phyloP scores from a whole-genome alignment of 2,888 invertebrate species.

The Perithous albicinctus region DNA sequence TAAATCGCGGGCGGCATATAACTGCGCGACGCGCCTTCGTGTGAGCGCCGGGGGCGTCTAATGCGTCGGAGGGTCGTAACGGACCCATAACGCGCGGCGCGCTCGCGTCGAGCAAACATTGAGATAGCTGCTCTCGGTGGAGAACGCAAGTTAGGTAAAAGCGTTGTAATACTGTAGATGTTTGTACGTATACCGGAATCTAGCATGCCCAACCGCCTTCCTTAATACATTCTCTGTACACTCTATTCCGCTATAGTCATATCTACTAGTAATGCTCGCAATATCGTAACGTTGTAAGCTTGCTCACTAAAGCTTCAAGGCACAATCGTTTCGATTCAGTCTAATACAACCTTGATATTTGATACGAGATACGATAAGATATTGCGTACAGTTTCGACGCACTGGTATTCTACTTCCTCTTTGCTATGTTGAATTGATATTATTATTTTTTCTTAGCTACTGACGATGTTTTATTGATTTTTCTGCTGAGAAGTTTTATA shows the following conservation, averaged over 20 bases:
- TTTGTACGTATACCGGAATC: conserved; percentile 26
- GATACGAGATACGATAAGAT: conserved; percentile 9
- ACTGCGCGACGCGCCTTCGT: conserved; percentile 23
- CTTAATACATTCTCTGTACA: conserved; percentile 26
- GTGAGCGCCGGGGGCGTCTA: conserved; percentile 51
- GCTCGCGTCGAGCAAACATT: conserved; percentile 50
- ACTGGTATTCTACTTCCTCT: background rate
- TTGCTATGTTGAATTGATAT: background rate
- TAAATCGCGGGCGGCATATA: conserved; percentile 15
- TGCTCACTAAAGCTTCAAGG: conserved; percentile 27
- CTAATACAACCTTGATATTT: conserved; percentile 14
- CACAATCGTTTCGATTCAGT: conserved; percentile 52
- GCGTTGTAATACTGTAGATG: conserved; percentile 35
- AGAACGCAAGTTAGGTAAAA: conserved; percentile 57
- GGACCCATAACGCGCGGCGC: conserved; percentile 51
- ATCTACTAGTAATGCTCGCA: conserved; percentile 36
- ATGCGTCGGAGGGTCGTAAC: conserved; percentile 58
- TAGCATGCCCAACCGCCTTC: conserved; percentile 10
- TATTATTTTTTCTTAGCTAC: background rate
- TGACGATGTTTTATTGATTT: background rate
- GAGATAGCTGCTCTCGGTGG: conserved; percentile 51
- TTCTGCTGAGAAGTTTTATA: too few species aligned
- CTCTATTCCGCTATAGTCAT: conserved; percentile 16
- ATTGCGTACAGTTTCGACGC: background rate
- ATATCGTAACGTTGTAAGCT: conserved; percentile 48